These are phyloP conservation scores for Enhydra lutris DNA, from an alignment of 2,113 vertebrate genomes.

Conservation along the genomic window DNA sequence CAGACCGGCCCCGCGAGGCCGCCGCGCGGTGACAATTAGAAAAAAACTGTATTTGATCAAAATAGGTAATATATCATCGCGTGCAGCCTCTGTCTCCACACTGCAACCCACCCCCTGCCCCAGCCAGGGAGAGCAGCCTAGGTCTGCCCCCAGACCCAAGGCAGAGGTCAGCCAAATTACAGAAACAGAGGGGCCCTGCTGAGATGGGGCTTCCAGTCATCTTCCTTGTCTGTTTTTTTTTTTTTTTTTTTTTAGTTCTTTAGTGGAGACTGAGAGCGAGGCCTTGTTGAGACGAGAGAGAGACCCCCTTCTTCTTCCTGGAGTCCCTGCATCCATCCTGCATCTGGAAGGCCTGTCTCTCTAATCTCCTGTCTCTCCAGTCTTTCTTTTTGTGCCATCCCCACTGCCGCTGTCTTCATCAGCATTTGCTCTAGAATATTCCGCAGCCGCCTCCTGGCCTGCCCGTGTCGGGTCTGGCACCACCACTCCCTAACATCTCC, in stretches of 20 bases:
- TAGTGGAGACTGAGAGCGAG: background rate
- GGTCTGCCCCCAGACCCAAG: conserved; percentile 50
- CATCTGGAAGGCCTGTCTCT: rapidly evolving
- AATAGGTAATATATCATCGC: conserved; percentile 82
- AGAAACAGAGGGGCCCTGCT: rapidly evolving
- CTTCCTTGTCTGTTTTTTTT: too few species aligned
- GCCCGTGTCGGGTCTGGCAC: rapidly evolving
- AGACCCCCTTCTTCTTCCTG: background rate
- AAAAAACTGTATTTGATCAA: conserved; percentile 85
- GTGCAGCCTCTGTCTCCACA: conserved; percentile 25
- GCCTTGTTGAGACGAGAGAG: background rate
- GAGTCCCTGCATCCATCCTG: rapidly evolving
- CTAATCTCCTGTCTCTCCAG: rapidly evolving
- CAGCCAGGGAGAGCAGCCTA: conserved; percentile 22
- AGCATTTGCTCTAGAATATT: background rate
- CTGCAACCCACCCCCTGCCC: too few species aligned
- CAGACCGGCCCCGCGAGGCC: conserved; percentile 90
- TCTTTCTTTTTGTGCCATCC: background rate
- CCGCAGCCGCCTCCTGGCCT: background rate
- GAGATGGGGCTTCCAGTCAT: rapidly evolving
- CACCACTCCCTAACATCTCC: background rate
- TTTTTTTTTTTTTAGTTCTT: too few species aligned
- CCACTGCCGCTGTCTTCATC: background rate
- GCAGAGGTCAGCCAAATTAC: background rate
- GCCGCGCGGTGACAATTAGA: conserved; percentile 85